Evolutionary conservation across 2,113 vertebrate genomes (phyloP).

Genomic region (Myotis lucifugus): DNA sequence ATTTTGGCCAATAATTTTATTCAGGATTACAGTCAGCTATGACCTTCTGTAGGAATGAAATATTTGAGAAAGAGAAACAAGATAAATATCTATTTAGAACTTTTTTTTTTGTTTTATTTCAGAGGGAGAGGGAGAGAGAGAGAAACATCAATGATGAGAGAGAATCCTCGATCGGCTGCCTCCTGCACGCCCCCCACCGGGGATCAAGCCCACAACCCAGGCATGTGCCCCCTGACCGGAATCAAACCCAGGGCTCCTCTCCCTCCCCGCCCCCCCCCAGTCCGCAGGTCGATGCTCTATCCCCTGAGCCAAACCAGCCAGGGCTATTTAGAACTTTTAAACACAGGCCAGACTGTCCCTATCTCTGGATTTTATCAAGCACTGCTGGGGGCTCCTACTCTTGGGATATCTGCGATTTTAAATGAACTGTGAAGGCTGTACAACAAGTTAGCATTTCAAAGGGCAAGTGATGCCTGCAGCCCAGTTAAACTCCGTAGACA

Average conservation of each 20-base stretch:
- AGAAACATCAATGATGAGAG: too few relatives aligned
- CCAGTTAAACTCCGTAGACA: not conserved
- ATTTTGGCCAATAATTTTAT: not conserved
- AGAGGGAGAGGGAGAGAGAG: too few relatives aligned
- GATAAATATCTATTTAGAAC: constrained; percentile 5
- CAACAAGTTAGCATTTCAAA: not conserved
- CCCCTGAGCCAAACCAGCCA: too few relatives aligned
- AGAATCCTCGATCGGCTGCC: too few relatives aligned
- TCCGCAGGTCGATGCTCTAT: too few relatives aligned
- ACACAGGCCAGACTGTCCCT: not conserved
- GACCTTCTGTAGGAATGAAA: constrained; percentile 8
- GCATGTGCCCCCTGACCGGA: too few relatives aligned
- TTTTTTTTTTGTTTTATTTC: not conserved
- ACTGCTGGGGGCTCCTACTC: not conserved
- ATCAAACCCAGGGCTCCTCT: too few relatives aligned
- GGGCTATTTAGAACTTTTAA: not conserved
- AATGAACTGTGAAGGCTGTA: not conserved
- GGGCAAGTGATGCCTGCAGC: not conserved
- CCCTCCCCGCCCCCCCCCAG: too few relatives aligned
- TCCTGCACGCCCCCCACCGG: too few relatives aligned
- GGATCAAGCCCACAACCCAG: too few relatives aligned
- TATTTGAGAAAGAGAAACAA: constrained; percentile 31
- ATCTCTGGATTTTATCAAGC: not conserved
- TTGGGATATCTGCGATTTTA: not conserved
- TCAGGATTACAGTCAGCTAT: not conserved